Base-by-base conservation (phyloP, 64 coral and sea anemone genomes). In the Catalaphyllia jardinei region DNA sequence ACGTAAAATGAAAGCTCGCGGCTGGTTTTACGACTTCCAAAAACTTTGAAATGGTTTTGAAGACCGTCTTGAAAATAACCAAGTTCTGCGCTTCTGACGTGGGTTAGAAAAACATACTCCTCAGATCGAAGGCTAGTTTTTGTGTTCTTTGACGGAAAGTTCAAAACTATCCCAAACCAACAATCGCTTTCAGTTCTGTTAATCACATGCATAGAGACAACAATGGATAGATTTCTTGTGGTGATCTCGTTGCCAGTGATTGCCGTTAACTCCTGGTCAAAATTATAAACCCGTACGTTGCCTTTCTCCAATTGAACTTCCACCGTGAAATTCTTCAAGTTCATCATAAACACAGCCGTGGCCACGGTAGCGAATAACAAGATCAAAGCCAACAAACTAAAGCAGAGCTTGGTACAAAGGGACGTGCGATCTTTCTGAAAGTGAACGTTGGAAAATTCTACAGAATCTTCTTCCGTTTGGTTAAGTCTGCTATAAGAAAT, bases 1-100 rank as follows among this genome's bases (percentile, higher is more conserved):
- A 92, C 31, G 49, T 92, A 92, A 31, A 79, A 92, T 33, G 84
- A 84, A 86, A 92, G 73, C 27, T 86, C 83, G 8, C 29, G 24
- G 74, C 60, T 87, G 15, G 73, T 87, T 49, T 79, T 76, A 19
- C 55, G 24, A 2, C 15, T 42, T 42, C 79, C 81, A 22, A 63
- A 91, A 9, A 91, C 89, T 8, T 73, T 49, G 12, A 91, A 84
- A 60, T 79, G 79, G 64, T 71, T 62, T 60, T 72, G 19, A 13
- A 38, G 19, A n/a, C 39, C 75, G 33, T 82, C 50, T 8, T 79
- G 76, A 52, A 90, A 81, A 52, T 85, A 24, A 38, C n/a, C 81
- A 52, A 69, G 5, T 22, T 67, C 39, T 51, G 62, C 62, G 62
- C 63, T 85, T 5, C 62, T 71, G 8, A 85, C 81, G 33, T n/a